Conservation (phyloP, 2,888 invertebrate species). For the Subacronicta megacephala region DNA sequence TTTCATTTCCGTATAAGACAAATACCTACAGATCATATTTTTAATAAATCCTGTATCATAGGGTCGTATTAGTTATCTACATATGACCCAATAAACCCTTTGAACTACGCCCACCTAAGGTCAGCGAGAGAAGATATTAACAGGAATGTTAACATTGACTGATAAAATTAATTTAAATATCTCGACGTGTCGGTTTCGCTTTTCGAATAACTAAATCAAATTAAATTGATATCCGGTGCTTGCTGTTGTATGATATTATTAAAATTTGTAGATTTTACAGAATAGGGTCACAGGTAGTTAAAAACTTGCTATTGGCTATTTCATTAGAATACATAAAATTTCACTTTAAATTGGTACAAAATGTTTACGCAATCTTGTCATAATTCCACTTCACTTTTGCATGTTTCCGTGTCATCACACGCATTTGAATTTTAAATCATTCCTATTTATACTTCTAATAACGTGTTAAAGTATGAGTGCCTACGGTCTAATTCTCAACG, state of each 20-base stretch:
- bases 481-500: slow-evolving; percentile 5
- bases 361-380: slow-evolving; percentile 25
- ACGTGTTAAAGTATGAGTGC: slow-evolving; percentile 9
- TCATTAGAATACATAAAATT: no score
- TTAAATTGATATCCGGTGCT: no score
- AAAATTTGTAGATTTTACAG: no score
- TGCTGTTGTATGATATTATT: no score
- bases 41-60: not conserved
- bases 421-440: slow-evolving; percentile 20
- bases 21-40: not conserved
- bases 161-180: not conserved
- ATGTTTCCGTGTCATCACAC: slow-evolving; percentile 24
- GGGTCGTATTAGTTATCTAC: no score
- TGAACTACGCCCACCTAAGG: not conserved
- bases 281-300: no score
- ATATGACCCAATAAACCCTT: not conserved
- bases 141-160: slow-evolving; percentile 2
- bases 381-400: slow-evolving; percentile 10
- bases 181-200: not conserved
- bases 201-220: no score
- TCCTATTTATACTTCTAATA: slow-evolving; percentile 16
- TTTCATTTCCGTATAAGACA: not conserved
- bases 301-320: no score
- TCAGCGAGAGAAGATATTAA: not conserved
- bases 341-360: not conserved